Percentiles rank a stretch among this genome's conserved stretches.
These are phyloP conservation scores for Pyralis farinalis DNA, from an alignment of 2,888 invertebrate species.

Conservation along the genomic window DNA sequence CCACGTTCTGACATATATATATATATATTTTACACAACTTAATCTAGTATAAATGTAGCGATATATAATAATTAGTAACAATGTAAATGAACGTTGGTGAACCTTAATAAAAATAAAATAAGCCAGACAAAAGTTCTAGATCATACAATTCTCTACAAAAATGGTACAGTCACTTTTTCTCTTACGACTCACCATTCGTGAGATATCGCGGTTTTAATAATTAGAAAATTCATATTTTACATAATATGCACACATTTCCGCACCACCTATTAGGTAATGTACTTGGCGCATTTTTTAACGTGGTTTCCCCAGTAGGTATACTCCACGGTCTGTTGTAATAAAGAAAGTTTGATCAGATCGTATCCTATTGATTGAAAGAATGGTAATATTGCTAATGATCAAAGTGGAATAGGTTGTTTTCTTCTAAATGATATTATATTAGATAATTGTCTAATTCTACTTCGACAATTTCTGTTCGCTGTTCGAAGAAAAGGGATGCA, in stretches of 20 bases:
- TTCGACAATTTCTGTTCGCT: slow-evolving; percentile 2
- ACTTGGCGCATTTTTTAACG: slow-evolving; percentile 10
- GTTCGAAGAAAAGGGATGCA: not conserved
- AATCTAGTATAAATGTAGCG: too few relatives aligned
- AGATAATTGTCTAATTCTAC: slow-evolving; percentile 2
- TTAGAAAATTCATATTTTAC: not conserved
- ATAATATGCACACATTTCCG: slow-evolving; percentile 7
- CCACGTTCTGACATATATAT: too few relatives aligned
- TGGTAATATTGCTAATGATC: slow-evolving; percentile 9
- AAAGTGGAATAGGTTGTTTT: slow-evolving; percentile 4
- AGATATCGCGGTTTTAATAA: not conserved
- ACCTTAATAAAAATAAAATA: too few relatives aligned
- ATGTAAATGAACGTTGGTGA: too few relatives aligned
- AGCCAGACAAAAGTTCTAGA: too few relatives aligned
- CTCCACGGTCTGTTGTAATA: slow-evolving; percentile 10
- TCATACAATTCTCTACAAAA: too few relatives aligned
- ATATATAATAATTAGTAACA: too few relatives aligned
- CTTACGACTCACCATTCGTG: too few relatives aligned
- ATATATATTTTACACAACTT: too few relatives aligned
- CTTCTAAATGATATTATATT: not conserved
- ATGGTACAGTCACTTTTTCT: too few relatives aligned
- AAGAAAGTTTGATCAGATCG: slow-evolving; percentile 8
- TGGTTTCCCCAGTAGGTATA: slow-evolving; percentile 11
- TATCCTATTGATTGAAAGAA: slow-evolving; percentile 8
- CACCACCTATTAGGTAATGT: slow-evolving; percentile 5